These are phyloP conservation scores for Saturnia pavonia DNA, from an alignment of 2,888 invertebrate genomes.

Conservation along the genomic window DNA sequence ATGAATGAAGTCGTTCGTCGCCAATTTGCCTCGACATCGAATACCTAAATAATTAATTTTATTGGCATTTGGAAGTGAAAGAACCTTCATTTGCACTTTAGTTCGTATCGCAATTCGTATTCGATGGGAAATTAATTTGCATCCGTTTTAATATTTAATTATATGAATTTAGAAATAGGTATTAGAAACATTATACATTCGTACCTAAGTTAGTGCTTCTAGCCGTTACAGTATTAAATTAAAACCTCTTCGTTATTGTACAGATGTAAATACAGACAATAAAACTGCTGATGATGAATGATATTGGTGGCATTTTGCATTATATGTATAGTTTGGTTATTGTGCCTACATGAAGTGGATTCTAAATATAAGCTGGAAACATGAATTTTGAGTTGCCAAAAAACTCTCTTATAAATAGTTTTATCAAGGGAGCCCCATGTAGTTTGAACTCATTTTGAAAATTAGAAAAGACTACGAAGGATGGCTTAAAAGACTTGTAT, in stretches of 20 bases:
- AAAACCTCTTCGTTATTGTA: not conserved
- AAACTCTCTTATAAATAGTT: too few species aligned
- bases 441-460: too few species aligned
- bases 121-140: conserved; percentile 33
- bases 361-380: too few species aligned
- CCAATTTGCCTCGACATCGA: conserved; percentile 42
- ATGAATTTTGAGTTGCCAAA: too few species aligned
- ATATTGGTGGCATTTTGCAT: too few species aligned
- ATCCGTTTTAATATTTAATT: conserved; percentile 28
- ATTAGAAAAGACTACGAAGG: too few species aligned
- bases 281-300: too few species aligned
- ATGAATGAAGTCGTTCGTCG: conserved; percentile 39
- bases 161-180: conserved; percentile 10
- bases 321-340: too few species aligned
- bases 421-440: too few species aligned
- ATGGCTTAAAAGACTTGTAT: too few species aligned
- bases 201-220: not conserved
- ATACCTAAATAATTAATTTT: conserved; percentile 54
- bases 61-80: conserved; percentile 48
- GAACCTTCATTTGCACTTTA: conserved; percentile 50
- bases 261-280: too few species aligned
- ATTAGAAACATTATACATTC: not conserved
- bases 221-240: not conserved
- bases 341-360: too few species aligned
- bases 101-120: conserved; percentile 24